phyloP scores from a whole-genome alignment of 2,113 vertebrate genomes.

The Bubo bubo region DNA sequence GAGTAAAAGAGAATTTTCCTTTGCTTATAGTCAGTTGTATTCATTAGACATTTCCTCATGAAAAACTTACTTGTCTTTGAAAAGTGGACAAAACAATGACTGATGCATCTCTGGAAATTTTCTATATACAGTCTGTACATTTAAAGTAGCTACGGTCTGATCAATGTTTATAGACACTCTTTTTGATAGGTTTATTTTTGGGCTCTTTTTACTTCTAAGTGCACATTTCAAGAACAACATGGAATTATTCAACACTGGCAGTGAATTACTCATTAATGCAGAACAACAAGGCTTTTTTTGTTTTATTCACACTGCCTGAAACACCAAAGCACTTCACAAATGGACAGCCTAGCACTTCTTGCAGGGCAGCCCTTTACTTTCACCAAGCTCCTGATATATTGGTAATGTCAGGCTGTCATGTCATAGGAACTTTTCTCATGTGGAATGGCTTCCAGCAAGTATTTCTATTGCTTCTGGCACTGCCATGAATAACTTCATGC shows the following conservation, averaged over 20 bases:
- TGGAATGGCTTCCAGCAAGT: constrained; percentile 50
- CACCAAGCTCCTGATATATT: constrained; percentile 21
- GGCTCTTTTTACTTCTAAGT: neutral
- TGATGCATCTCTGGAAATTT: neutral
- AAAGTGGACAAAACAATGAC: neutral
- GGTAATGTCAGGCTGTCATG: constrained; percentile 59
- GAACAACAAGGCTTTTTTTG: neutral
- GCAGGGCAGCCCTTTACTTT: neutral
- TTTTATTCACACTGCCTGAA: neutral
- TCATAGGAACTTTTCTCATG: constrained; percentile 17
- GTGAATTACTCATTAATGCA: neutral
- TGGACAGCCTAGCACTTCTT: neutral
- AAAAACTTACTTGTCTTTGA: neutral
- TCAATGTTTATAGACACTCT: neutral
- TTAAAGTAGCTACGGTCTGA: neutral
- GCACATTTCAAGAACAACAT: neutral
- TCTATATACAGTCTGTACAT: accelerated
- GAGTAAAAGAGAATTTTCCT: neutral
- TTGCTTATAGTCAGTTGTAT: neutral
- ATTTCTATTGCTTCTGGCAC: constrained; percentile 29
- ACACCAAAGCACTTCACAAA: neutral
- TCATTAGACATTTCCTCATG: neutral
- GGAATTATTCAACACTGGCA: neutral
- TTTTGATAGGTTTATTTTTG: neutral
- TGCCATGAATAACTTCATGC: constrained; percentile 41